Evolutionary conservation across 2,888 invertebrate genomes (phyloP), one percentile per base, ranked within the genome.

Genomic region (Cantharis lateralis): DNA sequence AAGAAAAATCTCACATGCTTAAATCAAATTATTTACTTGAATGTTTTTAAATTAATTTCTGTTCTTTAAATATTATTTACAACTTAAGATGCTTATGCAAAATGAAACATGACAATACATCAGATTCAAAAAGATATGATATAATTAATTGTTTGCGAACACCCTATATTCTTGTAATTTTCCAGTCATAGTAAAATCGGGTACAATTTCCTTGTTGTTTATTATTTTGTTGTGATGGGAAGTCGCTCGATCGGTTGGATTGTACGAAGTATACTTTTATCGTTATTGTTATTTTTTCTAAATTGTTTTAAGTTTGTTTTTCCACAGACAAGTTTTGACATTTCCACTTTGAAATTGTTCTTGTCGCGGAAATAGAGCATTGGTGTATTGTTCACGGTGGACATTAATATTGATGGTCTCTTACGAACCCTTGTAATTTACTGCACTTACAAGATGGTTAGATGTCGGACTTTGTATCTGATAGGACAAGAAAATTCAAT

Each of bases 401-500:
- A 77, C 82, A 82, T 82, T 82, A 82, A 82, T 82, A 82, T 82
- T 82, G 82, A 82, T 82, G 80, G 82, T 72, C 76, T 78, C 79
- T 78, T 77, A 71, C 78, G 75, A 80, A 79, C 81, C 81, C 82
- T 80, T 80, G 81, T 82, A 82, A 82, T 82, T 81, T 82, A 82
- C 80, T 78, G 79, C 78, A 80, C 81, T 81, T 73, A 73, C 73
- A 73, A 80, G 82, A 81, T 81, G 78, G 82, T 75, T 79, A 77
- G 74, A 79, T 77, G 78, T 77, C 75, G 79, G 78, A 72, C 79
- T 82, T 78, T 66, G 68, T 75, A 68, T 71, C 71, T 71, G 78
- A 79, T 63, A 81, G 80, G 82, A 82, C 82, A 82, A 79, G 82
- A 80, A 80, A 82, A 82, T 82, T 82, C 82, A 82, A 82, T 82